Conservation (phyloP, 2,113 vertebrate species). For the Psittacula cyanocephala region DNA sequence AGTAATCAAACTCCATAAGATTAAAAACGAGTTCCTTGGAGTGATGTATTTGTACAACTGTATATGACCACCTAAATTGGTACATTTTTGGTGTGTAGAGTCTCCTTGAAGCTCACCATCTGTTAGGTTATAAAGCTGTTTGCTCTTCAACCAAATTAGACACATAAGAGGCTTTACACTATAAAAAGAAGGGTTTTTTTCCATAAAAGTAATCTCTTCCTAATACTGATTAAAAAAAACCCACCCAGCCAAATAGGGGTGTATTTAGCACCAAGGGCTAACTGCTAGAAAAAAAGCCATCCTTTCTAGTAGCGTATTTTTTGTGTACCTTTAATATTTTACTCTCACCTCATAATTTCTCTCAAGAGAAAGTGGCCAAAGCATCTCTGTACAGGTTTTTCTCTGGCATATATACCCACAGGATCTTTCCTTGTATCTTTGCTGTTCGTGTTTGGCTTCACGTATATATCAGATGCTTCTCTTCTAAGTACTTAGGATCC, state of each 20-base stretch:
- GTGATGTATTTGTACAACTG: not conserved
- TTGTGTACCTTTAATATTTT: not conserved
- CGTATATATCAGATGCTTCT: not conserved
- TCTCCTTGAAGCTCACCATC: not conserved
- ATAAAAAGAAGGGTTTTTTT: not conserved
- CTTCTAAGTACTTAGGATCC: not conserved
- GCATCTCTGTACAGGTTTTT: not conserved
- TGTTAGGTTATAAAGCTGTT: not conserved
- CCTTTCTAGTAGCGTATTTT: not conserved
- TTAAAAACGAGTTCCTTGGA: not conserved
- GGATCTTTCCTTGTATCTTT: not conserved
- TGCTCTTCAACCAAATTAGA: slow-evolving; percentile 2
- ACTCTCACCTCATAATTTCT: not conserved
- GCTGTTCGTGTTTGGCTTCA: not conserved
- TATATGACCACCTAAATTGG: not conserved
- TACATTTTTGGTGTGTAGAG: not conserved
- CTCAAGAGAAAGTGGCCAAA: not conserved
- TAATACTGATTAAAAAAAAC: not conserved
- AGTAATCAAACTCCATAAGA: not conserved
- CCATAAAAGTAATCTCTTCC: not conserved
- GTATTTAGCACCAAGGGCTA: not conserved
- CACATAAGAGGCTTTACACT: not conserved
- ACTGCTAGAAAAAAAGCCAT: not conserved
- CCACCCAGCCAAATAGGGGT: not conserved
- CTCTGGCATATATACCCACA: not conserved